Evolutionary conservation across 2,888 invertebrate genomes (phyloP).

Genomic region (Polydrusus tereticollis): DNA sequence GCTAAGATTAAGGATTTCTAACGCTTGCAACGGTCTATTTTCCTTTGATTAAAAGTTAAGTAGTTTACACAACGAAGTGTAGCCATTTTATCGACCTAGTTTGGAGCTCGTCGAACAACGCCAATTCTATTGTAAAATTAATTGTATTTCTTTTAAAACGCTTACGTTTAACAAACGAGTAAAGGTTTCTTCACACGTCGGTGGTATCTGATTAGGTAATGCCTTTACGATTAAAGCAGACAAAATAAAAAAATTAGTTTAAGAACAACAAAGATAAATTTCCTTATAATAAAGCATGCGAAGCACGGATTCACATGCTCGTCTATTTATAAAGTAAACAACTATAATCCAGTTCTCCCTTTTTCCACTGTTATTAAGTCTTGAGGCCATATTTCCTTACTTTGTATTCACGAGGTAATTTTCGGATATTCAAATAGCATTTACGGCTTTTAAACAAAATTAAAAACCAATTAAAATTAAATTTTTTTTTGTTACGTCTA

Average conservation of each 20-base stretch:
- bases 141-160: neutral
- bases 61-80: slow-evolving; percentile 7
- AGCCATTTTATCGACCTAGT: slow-evolving; percentile 16
- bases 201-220: too few relatives aligned
- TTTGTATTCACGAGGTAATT: neutral
- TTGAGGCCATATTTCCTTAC: neutral
- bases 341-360: neutral
- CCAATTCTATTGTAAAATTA: neutral
- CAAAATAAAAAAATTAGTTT: neutral
- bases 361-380: neutral
- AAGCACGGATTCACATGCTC: neutral
- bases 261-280: neutral
- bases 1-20: slow-evolving; percentile 10
- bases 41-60: slow-evolving; percentile 24
- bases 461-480: neutral
- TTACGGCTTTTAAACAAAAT: neutral
- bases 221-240: too few relatives aligned
- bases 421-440: neutral
- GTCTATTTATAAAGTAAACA: neutral
- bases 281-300: neutral
- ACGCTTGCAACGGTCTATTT: slow-evolving; percentile 15
- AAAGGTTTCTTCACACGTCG: too few relatives aligned
- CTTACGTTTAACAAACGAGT: neutral
- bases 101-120: neutral
- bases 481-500: too few relatives aligned